These are phyloP conservation scores for Coptotermes formosanus DNA, from an alignment of 1,140 invertebrate genomes.

Conservation along the genomic window DNA sequence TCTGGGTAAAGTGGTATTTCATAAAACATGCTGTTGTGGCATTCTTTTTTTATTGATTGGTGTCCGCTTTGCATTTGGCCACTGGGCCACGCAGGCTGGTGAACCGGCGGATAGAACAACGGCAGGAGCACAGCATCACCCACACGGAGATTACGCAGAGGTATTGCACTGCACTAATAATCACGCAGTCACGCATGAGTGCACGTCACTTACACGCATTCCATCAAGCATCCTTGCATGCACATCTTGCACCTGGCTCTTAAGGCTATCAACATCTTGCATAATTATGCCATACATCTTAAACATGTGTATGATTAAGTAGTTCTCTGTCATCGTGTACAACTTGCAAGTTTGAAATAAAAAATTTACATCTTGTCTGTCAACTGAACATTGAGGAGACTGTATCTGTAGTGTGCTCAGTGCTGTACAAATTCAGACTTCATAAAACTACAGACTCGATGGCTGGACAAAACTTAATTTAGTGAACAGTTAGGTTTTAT, in stretches of 20 bases:
- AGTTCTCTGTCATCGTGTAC: too few species aligned
- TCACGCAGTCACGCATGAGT: not conserved
- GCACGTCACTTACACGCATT: constrained; percentile 16
- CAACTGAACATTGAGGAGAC: too few species aligned
- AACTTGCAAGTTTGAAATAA: too few species aligned
- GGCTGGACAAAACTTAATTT: too few species aligned
- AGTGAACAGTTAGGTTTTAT: too few species aligned
- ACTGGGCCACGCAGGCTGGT: constrained; percentile 56
- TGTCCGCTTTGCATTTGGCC: constrained; percentile 8
- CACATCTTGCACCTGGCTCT: not conserved
- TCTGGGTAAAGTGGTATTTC: not conserved
- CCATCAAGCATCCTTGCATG: not conserved
- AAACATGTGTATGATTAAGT: too few species aligned
- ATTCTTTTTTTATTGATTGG: constrained; percentile 12
- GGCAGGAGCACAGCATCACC: constrained; percentile 66
- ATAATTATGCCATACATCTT: too few species aligned
- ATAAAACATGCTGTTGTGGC: not conserved
- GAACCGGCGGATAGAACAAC: constrained; percentile 65
- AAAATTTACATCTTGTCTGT: too few species aligned
- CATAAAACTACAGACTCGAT: too few species aligned
- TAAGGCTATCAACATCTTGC: not conserved
- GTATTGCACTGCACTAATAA: constrained; percentile 49
- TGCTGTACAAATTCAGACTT: too few species aligned
- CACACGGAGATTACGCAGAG: constrained; percentile 67
- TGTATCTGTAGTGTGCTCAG: too few species aligned